Percentiles rank a stretch among this genome's conserved stretches.
These are phyloP conservation scores for Theocolax elegans DNA, from an alignment of 1,140 invertebrate species.

Conservation along the genomic window DNA sequence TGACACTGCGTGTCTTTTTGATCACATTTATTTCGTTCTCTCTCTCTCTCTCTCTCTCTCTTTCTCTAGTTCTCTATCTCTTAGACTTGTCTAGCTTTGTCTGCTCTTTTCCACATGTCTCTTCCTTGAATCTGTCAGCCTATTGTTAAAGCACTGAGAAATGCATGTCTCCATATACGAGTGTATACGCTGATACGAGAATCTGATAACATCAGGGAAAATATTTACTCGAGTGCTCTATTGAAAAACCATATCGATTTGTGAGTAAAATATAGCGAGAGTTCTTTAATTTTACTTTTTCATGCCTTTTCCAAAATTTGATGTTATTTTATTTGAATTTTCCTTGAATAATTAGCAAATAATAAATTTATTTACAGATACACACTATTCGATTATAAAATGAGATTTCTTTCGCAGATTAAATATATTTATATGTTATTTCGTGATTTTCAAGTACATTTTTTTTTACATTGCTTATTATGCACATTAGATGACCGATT, in stretches of 20 bases:
- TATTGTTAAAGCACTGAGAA: slow-evolving; percentile 24
- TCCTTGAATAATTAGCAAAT: no score
- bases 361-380: neutral
- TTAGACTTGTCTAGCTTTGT: neutral
- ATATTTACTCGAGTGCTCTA: slow-evolving; percentile 31
- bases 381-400: neutral
- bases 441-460: no score
- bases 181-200: slow-evolving; percentile 3
- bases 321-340: no score
- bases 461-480: no score
- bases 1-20: no score
- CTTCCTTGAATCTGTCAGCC: neutral
- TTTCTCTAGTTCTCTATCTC: no score
- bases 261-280: neutral
- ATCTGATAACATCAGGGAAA: slow-evolving; percentile 31
- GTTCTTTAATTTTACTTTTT: slow-evolving; percentile 22
- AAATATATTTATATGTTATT: no score
- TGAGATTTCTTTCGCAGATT: no score
- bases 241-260: slow-evolving; percentile 32
- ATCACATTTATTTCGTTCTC: no score
- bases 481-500: no score
- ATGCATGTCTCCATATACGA: neutral
- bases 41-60: no score
- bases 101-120: neutral
- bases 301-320: no score